Conservation (phyloP, 2,797 vertebrate genomes). For the Pseudomugil gertrudae region DNA sequence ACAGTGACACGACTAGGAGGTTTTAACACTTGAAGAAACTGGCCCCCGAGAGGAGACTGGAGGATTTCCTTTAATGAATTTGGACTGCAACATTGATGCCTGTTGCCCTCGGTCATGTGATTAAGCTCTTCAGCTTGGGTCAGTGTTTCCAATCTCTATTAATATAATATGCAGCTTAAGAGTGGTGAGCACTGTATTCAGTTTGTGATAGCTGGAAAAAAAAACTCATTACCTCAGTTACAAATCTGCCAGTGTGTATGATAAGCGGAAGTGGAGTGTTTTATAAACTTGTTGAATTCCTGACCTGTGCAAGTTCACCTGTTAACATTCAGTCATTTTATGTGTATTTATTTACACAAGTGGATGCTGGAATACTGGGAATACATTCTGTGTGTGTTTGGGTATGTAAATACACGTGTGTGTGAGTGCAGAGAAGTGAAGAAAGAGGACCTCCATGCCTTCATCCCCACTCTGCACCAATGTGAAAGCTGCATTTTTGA, state of each 20-base stretch:
- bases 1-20: constrained; percentile 36
- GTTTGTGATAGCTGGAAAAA: constrained; percentile 28
- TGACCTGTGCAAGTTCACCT: constrained; percentile 26
- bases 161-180: constrained; percentile 44
- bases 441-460: constrained; percentile 23
- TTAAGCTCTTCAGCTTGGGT: constrained; percentile 51
- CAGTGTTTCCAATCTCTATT: constrained; percentile 56
- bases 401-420: not conserved
- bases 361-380: constrained; percentile 8
- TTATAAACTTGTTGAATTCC: constrained; percentile 7
- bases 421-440: constrained; percentile 4
- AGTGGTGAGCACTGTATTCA: constrained; percentile 28
- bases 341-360: constrained; percentile 9
- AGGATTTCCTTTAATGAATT: constrained; percentile 61
- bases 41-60: constrained; percentile 40
- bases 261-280: constrained; percentile 12
- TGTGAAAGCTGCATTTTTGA: constrained; percentile 56
- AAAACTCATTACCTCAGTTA: constrained; percentile 48
- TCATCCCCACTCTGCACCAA: constrained; percentile 36
- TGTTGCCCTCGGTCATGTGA: constrained; percentile 45
- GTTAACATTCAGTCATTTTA: constrained; percentile 15
- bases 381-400: not conserved
- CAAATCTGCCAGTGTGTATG: constrained; percentile 27
- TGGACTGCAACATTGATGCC: constrained; percentile 32
- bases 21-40: constrained; percentile 34